A percentile compares a stretch with the other conserved stretches of the same genome.
Evolutionary conservation across 2,888 invertebrate species (phyloP).

Genomic region (Erebia aethiops): DNA sequence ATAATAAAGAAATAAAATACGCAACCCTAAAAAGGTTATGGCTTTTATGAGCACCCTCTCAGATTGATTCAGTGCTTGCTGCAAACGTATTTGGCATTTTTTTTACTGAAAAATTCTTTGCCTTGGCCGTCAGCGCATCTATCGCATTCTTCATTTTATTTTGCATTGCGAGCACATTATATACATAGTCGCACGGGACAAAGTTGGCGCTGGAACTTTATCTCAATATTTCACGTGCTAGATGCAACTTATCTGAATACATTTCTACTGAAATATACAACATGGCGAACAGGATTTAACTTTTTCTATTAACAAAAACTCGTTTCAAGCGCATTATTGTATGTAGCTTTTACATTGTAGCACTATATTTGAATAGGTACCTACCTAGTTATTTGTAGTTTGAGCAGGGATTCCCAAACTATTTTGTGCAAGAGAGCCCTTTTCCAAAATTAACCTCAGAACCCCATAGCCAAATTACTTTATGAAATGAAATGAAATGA

Average conservation of each 20-base stretch:
- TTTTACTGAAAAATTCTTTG: neutral
- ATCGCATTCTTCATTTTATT: neutral
- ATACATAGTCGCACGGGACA: conserved; percentile 9
- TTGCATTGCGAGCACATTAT: conserved; percentile 7
- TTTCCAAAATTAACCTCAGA: too few relatives aligned
- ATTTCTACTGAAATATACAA: conserved; percentile 20
- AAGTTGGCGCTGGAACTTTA: conserved; percentile 19
- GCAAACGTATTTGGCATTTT: neutral
- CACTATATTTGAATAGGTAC: neutral
- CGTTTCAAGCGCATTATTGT: neutral
- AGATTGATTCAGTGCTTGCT: neutral
- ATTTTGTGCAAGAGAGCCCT: too few relatives aligned
- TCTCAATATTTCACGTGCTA: conserved; percentile 27
- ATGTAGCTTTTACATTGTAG: neutral
- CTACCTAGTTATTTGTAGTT: neutral
- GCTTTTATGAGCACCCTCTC: too few relatives aligned
- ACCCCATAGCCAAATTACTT: too few relatives aligned
- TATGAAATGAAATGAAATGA: too few relatives aligned
- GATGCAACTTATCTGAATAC: conserved; percentile 29
- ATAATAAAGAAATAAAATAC: too few relatives aligned
- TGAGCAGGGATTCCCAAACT: too few relatives aligned
- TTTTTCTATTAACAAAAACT: conserved; percentile 25
- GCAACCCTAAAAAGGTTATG: too few relatives aligned
- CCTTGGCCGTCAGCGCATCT: neutral
- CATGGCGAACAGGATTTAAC: conserved; percentile 19